Evolutionary conservation across 2,888 invertebrate species (phyloP), one percentile per base, ranked within the genome.

Genomic region (Drosophila prostipennis): DNA sequence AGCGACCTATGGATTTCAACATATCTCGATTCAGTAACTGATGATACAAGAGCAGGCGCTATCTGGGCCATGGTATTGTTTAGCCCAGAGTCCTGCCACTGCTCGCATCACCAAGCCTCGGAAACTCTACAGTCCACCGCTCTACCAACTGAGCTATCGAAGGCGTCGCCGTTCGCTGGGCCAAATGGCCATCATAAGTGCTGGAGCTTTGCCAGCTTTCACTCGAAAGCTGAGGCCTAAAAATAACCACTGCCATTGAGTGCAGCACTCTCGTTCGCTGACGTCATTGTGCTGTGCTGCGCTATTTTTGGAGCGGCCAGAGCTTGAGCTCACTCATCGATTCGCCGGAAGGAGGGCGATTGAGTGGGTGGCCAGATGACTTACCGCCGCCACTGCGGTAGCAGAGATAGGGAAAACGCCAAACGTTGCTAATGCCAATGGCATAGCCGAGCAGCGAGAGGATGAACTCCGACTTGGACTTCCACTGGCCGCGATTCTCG

Each of bases 331-430:
- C 48, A 54, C 37, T 54, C 54, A 60, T 32, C 53, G 42, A 36
- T 11, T 11, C 32, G 29, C n/a, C 40, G 19, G 32, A 48, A 8
- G n/a, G 32, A 7, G 19, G 37, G 26, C 34, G 55, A 23, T 26
- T 36, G 32, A 34, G 29, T 10, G 16, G 19, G 42, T 36, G 13
- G 26, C n/a, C 10, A 34, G 43, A 13, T 23, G 13, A 81, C 89
- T 87, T 79, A 91, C 96, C 97, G 91, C 97, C 97, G 14, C 97
- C 97, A 91, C 96, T 97, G 87, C 96, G 94, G 91, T 96, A 97
- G 89, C 96, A 96, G 61, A 97, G 92, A 90, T 97, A 97, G 0
- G 97, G 97, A 92, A 97, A 97, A 74, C 97, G 93, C 96, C 96
- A 96, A 11, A 97, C 95, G 90, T 97, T 97, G 64, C 97, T 96